Conservation (phyloP, 1,140 invertebrate genomes). For the Elymnias hypermnestra region DNA sequence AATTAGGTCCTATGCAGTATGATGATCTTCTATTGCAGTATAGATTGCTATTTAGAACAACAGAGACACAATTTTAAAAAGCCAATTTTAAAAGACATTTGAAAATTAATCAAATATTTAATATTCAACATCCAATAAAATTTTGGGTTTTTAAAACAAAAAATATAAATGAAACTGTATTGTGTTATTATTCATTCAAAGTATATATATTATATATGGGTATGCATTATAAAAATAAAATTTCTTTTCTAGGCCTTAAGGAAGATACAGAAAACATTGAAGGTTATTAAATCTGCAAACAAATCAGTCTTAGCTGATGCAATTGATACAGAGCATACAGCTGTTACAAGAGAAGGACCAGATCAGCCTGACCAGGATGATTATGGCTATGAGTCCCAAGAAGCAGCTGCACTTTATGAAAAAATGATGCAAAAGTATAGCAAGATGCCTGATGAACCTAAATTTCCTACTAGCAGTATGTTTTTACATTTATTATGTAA, state of each 20-base stretch:
- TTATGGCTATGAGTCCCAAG: conserved; percentile 90
- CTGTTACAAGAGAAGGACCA: conserved; percentile 82
- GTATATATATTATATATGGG: too few species aligned
- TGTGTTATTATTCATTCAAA: too few species aligned
- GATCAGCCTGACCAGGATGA: conserved; percentile 93
- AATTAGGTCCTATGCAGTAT: too few species aligned
- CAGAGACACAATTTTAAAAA: too few species aligned
- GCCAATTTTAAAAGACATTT: too few species aligned
- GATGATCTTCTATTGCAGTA: too few species aligned
- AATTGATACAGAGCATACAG: conserved; percentile 85
- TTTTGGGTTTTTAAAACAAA: too few species aligned
- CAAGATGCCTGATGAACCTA: conserved; percentile 81
- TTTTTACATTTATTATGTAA: background rate
- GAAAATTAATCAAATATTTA: too few species aligned
- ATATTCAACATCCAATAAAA: too few species aligned
- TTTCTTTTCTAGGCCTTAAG: conserved; percentile 69
- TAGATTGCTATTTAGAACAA: too few species aligned
- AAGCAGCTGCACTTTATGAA: conserved; percentile 86
- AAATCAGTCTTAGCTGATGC: conserved; percentile 91
- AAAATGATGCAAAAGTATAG: conserved; percentile 91
- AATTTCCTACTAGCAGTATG: conserved; percentile 68
- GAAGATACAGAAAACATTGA: conserved; percentile 80
- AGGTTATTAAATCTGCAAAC: conserved; percentile 91
- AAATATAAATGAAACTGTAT: too few species aligned
- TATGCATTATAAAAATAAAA: too few species aligned